Base-by-base conservation (phyloP, 2,888 invertebrate species). In the Eristalis arbustorum region DNA sequence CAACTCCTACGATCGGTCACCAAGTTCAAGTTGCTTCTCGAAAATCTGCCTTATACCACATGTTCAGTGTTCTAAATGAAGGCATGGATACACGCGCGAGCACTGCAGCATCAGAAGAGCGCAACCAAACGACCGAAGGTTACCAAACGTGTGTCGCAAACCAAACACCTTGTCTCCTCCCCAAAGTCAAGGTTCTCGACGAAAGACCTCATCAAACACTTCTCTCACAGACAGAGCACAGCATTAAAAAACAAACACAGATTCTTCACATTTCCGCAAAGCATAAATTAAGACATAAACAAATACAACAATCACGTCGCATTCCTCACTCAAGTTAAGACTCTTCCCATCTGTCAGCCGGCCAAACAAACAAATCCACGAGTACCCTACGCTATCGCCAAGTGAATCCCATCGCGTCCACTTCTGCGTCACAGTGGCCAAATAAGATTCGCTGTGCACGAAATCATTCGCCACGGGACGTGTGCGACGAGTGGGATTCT, bases 371-470 rank as follows among this genome's bases (percentile, higher is more conserved):
- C 57, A 69, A 31, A 59, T 37, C 10, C 22, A 23, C 13, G 49
- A 23, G 57, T 23, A 69, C 69, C 69, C 69, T 37, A 69, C 69
- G 57, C 69, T 37, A 69, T 37, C 13, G 6, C 13, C 22, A 37
- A 57, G 31, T 57, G 14, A 68, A 31, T 57, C 37, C 57, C 57
- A 31, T 57, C 37, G 34, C 57, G 23, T 59, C 25, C 37, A 18
- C n/a, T 6, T 59, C 59, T 69, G 59, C 69, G 59, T 59, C 69
- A 69, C 37, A 68, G 76, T 76, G 76, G 42, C 67, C 68, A 76
- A 61, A 76, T 68, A 76, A 76, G n/a, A 67, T 76, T 68, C 61
- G 14, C 59, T 5, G 4, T 57, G 37, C 18, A 18, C 64, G 40
- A 66, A 40, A 23, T 40, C 22, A 22, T 34, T 31, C 18, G 25